phyloP scores from a whole-genome alignment of 1,140 invertebrate genomes.

The Paramacrobiotus metropolitanus region DNA sequence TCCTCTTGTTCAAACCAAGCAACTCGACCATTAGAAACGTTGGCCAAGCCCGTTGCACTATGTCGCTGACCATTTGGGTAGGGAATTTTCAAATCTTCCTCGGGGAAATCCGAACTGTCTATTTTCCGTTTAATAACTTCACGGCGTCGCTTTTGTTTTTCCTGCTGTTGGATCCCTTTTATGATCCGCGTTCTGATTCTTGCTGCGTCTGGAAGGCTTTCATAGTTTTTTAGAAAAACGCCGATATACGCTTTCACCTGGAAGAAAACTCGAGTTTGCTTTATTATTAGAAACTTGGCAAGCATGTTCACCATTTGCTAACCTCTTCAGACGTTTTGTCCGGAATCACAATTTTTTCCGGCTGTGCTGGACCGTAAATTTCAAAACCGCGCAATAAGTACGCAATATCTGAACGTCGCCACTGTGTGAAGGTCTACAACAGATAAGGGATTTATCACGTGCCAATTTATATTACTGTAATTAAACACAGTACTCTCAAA shows the following conservation, averaged over 20 bases:
- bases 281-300: too few species aligned
- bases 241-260: constrained; percentile 85
- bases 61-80: not conserved
- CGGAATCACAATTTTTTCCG: not conserved
- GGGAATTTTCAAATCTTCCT: not conserved
- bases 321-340: too few species aligned
- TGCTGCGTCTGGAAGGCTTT: constrained; percentile 87
- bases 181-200: constrained; percentile 93
- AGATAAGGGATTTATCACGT: too few species aligned
- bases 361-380: not conserved
- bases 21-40: not conserved
- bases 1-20: not conserved
- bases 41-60: not conserved
- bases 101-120: not conserved
- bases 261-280: constrained; percentile 77
- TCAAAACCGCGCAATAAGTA: not conserved
- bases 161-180: constrained; percentile 73
- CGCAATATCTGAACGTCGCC: not conserved
- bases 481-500: too few species aligned
- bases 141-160: not conserved
- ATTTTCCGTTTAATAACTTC: not conserved
- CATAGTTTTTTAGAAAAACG: constrained; percentile 78
- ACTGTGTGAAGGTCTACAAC: not conserved
- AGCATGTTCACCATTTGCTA: too few species aligned
- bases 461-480: too few species aligned